Percentiles rank a stretch among this genome's conserved stretches.
phyloP scores from a whole-genome alignment of 2,797 vertebrate genomes.

The Periparus ater region DNA sequence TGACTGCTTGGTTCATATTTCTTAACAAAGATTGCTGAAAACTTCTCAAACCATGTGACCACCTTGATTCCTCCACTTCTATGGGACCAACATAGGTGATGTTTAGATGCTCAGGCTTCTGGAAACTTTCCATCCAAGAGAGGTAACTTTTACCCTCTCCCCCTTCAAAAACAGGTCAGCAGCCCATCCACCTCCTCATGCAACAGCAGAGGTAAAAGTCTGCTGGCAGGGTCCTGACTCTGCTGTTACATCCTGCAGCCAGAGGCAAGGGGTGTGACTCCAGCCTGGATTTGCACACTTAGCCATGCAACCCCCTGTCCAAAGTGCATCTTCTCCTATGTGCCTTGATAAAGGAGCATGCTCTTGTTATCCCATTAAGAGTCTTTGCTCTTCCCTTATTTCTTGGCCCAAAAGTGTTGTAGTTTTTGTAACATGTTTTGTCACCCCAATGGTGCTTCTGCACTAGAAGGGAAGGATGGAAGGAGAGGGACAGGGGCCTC shows the following conservation, averaged over 20 bases:
- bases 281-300: background rate
- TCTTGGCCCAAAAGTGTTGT: background rate
- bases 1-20: background rate
- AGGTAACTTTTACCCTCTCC: background rate
- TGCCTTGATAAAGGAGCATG: background rate
- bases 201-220: background rate
- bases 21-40: background rate
- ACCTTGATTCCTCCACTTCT: background rate
- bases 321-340: background rate
- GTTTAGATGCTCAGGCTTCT: background rate
- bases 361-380: background rate
- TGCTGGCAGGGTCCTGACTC: background rate
- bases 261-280: background rate
- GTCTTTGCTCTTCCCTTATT: background rate
- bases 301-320: background rate
- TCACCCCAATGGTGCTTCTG: background rate
- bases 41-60: background rate
- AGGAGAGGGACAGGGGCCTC: background rate
- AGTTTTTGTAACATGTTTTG: background rate
- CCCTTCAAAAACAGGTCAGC: background rate
- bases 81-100: background rate
- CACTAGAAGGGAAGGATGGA: background rate
- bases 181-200: background rate
- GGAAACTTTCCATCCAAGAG: background rate
- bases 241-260: background rate